These are phyloP conservation scores for Nylanderia fulva DNA, from an alignment of 1,140 invertebrate species.

Conservation along the genomic window DNA sequence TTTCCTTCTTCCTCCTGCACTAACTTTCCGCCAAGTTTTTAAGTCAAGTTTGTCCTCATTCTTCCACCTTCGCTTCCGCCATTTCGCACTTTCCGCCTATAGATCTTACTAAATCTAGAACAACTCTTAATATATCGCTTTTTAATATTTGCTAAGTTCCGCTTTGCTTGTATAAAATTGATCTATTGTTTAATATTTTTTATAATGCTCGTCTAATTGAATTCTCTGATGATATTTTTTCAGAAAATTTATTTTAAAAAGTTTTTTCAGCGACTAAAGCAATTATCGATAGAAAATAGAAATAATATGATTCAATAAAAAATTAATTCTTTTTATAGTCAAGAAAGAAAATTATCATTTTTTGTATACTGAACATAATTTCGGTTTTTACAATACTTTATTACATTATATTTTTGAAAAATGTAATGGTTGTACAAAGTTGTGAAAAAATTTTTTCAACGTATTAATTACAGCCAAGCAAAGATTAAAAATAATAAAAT, in stretches of 20 bases:
- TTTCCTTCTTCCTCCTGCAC: not conserved
- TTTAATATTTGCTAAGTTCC: conserved; percentile 23
- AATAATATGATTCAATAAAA: too few relatives aligned
- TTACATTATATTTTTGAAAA: too few relatives aligned
- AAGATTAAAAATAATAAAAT: too few relatives aligned
- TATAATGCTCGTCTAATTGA: not conserved
- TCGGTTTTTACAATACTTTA: too few relatives aligned
- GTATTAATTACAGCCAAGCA: too few relatives aligned
- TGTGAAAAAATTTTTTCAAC: too few relatives aligned
- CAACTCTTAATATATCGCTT: conserved; percentile 14
- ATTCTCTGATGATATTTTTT: not conserved
- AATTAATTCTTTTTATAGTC: too few relatives aligned
- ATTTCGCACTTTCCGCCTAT: not conserved
- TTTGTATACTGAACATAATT: too few relatives aligned
- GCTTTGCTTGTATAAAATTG: not conserved
- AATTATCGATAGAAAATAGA: not conserved
- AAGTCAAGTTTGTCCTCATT: conserved; percentile 68
- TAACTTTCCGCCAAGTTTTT: conserved; percentile 61
- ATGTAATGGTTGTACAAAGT: too few relatives aligned
- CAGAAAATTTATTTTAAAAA: not conserved
- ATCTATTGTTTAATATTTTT: conserved; percentile 2
- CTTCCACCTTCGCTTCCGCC: conserved; percentile 4
- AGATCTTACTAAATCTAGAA: conserved; percentile 32
- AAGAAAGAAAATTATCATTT: too few relatives aligned
- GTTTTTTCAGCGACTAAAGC: not conserved